Conservation (phyloP, 2,888 invertebrate genomes). For the Muscina levida region DNA sequence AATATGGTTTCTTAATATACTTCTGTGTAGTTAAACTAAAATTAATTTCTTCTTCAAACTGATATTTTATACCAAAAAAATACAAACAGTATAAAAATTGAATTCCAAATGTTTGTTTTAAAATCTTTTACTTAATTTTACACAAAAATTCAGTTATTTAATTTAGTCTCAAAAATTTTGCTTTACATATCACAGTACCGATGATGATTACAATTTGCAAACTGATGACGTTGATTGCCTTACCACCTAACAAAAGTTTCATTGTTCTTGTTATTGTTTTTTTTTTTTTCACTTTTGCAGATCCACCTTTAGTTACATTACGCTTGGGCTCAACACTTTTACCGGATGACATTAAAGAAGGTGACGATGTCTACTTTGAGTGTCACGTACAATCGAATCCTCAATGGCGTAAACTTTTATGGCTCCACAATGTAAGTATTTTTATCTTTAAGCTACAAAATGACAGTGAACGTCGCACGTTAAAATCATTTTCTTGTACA, state of each 20-base stretch:
- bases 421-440: slow-evolving; percentile 92
- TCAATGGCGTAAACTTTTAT: slow-evolving; percentile 89
- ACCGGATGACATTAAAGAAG: slow-evolving; percentile 94
- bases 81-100: no score
- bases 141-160: no score
- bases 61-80: no score
- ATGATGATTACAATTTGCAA: background rate
- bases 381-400: slow-evolving; percentile 95
- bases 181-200: background rate
- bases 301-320: slow-evolving; percentile 91
- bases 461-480: no score
- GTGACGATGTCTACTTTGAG: slow-evolving; percentile 95
- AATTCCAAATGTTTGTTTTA: no score
- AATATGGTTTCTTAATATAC: no score
- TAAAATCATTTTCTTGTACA: no score
- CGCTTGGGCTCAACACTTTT: slow-evolving; percentile 91
- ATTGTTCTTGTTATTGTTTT: slow-evolving; percentile 6
- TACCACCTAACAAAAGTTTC: slow-evolving; percentile 1
- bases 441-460: no score
- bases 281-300: slow-evolving; percentile 82
- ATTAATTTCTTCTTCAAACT: no score
- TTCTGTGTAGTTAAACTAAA: no score
- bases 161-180: no score
- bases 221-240: background rate
- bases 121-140: no score